Conservation (phyloP, 2,113 vertebrate species). For the Steatornis caripensis region DNA sequence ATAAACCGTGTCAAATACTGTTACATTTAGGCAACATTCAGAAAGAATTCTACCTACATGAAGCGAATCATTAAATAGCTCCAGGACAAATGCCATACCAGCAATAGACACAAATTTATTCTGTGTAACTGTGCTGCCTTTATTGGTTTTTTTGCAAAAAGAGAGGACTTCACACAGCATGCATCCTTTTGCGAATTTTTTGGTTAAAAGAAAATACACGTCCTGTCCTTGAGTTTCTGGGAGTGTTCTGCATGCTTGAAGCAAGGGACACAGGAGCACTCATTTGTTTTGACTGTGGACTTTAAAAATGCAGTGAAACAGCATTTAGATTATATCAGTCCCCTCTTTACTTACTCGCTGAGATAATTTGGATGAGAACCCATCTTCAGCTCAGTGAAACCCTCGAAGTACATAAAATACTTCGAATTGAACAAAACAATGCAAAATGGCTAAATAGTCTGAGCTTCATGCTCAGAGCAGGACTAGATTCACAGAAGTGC, state of each 20-base stretch:
- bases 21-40: not conserved
- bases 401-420: not conserved
- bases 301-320: not conserved
- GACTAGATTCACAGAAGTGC: not conserved
- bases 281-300: not conserved
- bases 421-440: not conserved
- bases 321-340: not conserved
- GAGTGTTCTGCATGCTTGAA: not conserved
- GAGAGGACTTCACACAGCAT: not conserved
- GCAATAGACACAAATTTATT: not conserved
- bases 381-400: not conserved
- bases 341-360: not conserved
- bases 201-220: not conserved
- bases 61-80: not conserved
- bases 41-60: not conserved
- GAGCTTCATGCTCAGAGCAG: not conserved
- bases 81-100: not conserved
- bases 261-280: not conserved
- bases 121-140: not conserved
- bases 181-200: not conserved
- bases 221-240: not conserved
- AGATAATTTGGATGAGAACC: not conserved
- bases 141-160: not conserved
- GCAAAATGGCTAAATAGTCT: not conserved
- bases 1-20: accelerated